Evolutionary conservation across 1,140 invertebrate species (phyloP).

Genomic region (Drosophila bifasciata): DNA sequence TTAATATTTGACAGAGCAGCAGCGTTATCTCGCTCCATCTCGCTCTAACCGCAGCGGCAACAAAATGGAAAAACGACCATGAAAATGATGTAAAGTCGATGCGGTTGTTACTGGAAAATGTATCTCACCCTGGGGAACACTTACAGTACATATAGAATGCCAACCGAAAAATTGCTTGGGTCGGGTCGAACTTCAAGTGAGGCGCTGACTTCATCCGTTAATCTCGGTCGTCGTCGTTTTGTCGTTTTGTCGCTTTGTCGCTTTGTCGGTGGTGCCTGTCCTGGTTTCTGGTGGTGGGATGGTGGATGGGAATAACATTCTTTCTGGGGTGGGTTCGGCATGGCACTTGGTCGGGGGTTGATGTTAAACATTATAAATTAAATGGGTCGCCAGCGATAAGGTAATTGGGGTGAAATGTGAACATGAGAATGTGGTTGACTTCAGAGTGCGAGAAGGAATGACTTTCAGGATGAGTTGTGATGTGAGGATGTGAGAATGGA

Average conservation of each 20-base stretch:
- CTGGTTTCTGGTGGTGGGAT: conserved; percentile 29
- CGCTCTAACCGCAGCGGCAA: conserved; percentile 61
- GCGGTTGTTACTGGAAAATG: conserved; percentile 71
- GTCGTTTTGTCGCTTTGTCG: conserved; percentile 3
- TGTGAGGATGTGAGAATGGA: conserved; percentile 5
- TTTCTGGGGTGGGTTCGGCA: conserved; percentile 51
- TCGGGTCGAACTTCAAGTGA: conserved; percentile 54
- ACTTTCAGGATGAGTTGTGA: conserved; percentile 22
- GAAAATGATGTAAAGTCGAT: conserved; percentile 80
- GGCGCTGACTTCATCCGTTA: conserved; percentile 77
- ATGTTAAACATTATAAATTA: conserved; percentile 83
- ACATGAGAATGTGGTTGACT: conserved; percentile 39
- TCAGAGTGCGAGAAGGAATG: conserved; percentile 4
- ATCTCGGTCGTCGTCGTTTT: conserved; percentile 49
- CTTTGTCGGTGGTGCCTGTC: conserved; percentile 26
- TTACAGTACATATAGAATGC: conserved; percentile 71
- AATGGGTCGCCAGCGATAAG: conserved; percentile 80
- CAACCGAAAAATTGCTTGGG: conserved; percentile 78
- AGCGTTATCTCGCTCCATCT: conserved; percentile 24
- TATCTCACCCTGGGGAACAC: conserved; percentile 83
- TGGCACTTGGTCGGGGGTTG: conserved; percentile 32
- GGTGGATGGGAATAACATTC: no score
- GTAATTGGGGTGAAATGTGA: conserved; percentile 83
- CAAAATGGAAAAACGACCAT: conserved; percentile 79
- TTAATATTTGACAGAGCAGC: conserved; percentile 82